Base-by-base conservation (phyloP, 2,888 invertebrate species). In the Thymelicus sylvestris region DNA sequence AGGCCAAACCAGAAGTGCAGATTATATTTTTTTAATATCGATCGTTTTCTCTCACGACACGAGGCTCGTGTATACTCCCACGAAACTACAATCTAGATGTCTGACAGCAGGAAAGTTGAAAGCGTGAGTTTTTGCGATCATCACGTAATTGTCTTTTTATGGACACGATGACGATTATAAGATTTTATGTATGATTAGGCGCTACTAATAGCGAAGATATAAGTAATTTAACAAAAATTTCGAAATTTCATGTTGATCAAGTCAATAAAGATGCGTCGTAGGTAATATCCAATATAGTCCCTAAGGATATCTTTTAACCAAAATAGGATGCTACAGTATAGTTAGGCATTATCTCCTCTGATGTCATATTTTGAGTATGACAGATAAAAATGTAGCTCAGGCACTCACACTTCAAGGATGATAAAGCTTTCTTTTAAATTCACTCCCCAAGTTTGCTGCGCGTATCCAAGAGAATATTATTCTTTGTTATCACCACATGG, bases 21-120 rank as follows among this genome's bases (percentile, higher is more conserved):
- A 57, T 31, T 48, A 69, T 59, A 70, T 73, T 72, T 69, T 72
- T 63, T 55, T 57, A 52, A 52, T 68, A 63, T 31, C 57, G 61
- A 65, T 24, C 63, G n/a, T 67, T 75, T 74, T 74, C 74, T 78
- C 78, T 76, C 81, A 81, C 81, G 79, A 78, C 74, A 67, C 60
- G 31, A 44, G 44, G 10, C 24, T 55, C 67, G 71, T 68, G 64
- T 71, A 52, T 48, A 48, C 71, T 75, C 75, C 74, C 75, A 76
- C 76, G 75, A 79, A 71, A 65, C 70, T 72, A 57, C 68, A 57
- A 68, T 63, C 63, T 68, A 38, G 63, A 63, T 63, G 61, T 66
- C 62, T 71, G 66, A 63, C 72, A 47, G 55, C 57, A 68, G 47
- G 68, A 68, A 68, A 63, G 68, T 63, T 38, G 63, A 67, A 61